Percentiles rank a stretch among this genome's conserved stretches.
phyloP scores from a whole-genome alignment of 1,140 invertebrate species.

The Thalassaphorura encarpata region DNA sequence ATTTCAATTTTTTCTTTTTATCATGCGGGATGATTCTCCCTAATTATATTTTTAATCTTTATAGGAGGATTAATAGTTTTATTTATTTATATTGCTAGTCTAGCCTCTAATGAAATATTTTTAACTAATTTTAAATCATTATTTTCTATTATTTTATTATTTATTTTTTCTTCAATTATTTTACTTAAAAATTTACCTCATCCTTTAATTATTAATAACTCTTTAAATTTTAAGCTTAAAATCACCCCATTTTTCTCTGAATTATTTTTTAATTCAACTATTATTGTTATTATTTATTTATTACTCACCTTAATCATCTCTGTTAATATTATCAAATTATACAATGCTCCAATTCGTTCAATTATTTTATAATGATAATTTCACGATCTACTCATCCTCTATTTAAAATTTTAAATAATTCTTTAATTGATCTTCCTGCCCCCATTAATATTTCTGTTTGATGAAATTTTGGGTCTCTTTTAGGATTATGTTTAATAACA shows the following conservation, averaged over 20 bases:
- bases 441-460: constrained; percentile 30
- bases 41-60: constrained; percentile 32
- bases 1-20: constrained; percentile 3
- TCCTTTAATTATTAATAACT: not conserved
- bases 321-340: constrained; percentile 20
- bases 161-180: not conserved
- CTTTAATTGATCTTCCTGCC: constrained; percentile 29
- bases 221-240: constrained; percentile 1
- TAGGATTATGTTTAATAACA: constrained; percentile 31
- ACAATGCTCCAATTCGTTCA: not conserved
- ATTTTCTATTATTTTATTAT: constrained; percentile 4
- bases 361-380: too few species aligned
- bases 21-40: constrained; percentile 20
- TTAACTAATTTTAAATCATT: not conserved
- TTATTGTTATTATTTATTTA: constrained; percentile 23
- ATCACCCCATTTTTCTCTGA: not conserved
- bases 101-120: constrained; percentile 29
- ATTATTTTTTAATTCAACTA: too few species aligned
- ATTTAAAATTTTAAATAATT: constrained; percentile 30
- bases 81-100: constrained; percentile 31
- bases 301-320: constrained; percentile 24
- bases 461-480: constrained; percentile 34
- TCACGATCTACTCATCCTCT: too few species aligned
- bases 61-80: constrained; percentile 33
- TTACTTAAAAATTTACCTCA: not conserved